A percentile compares a stretch with the other conserved stretches of the same genome.
phyloP scores from a whole-genome alignment of 2,888 invertebrate genomes.

The Orthosia gothica region DNA sequence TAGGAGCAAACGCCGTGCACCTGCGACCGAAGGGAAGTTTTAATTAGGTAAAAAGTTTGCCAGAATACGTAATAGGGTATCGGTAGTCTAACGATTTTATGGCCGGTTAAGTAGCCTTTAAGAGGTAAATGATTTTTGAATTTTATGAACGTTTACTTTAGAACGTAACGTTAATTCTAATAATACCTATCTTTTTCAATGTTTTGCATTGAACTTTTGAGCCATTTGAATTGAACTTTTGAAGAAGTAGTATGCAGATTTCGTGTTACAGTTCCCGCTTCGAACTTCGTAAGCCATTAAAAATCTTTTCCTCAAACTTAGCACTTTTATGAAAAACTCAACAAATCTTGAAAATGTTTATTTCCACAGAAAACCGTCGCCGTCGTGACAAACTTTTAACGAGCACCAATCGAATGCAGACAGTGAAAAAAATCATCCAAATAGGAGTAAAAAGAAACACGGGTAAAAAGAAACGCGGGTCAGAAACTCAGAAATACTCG shows the following conservation, averaged over 20 bases:
- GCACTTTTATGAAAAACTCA: slow-evolving; percentile 43
- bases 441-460: slow-evolving; percentile 54
- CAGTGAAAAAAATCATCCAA: slow-evolving; percentile 63
- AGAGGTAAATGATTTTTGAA: slow-evolving; percentile 59
- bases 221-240: not conserved
- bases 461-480: slow-evolving; percentile 53
- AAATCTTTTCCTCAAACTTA: slow-evolving; percentile 25
- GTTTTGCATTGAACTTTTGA: too few species aligned
- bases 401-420: slow-evolving; percentile 76
- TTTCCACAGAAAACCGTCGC: slow-evolving; percentile 50
- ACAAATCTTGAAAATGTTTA: slow-evolving; percentile 43
- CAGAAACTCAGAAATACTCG: slow-evolving; percentile 40
- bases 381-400: slow-evolving; percentile 75
- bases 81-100: slow-evolving; percentile 49
- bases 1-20: slow-evolving; percentile 80
- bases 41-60: slow-evolving; percentile 76
- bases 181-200: not conserved
- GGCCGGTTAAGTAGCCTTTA: slow-evolving; percentile 53
- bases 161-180: not conserved
- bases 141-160: slow-evolving; percentile 13
- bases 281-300: slow-evolving; percentile 26
- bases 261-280: not conserved
- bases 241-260: not conserved
- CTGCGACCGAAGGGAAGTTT: slow-evolving; percentile 82
- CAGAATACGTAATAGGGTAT: slow-evolving; percentile 57